These are phyloP conservation scores for Perca flavescens DNA, from an alignment of 2,113 vertebrate species.

Conservation along the genomic window DNA sequence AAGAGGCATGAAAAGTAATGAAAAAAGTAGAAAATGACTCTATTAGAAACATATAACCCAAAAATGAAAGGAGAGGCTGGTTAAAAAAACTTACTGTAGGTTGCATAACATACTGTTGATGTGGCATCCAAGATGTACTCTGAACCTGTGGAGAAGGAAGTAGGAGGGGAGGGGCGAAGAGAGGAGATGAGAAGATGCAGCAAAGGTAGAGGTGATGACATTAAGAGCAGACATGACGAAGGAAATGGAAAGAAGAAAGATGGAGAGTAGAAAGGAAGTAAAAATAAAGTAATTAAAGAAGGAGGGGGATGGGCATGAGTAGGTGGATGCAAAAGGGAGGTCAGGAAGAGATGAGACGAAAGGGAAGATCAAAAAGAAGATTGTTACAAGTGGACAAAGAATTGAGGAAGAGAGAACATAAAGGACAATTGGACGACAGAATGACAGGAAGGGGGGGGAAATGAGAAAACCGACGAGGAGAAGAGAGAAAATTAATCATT, in stretches of 20 bases:
- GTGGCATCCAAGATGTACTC: conserved; percentile 99
- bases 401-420: conserved; percentile 48
- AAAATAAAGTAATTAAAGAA: conserved; percentile 54
- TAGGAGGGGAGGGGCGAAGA: conserved; percentile 13
- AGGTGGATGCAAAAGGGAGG: conserved; percentile 50
- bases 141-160: conserved; percentile 89
- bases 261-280: conserved; percentile 15
- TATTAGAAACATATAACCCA: conserved; percentile 11
- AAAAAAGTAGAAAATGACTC: conserved; percentile 17
- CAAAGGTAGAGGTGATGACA: conserved; percentile 11
- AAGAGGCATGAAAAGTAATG: background rate
- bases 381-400: conserved; percentile 55
- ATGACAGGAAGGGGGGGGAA: conserved; percentile 53
- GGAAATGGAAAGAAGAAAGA: conserved; percentile 19
- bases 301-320: conserved; percentile 32
- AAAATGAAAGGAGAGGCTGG: conserved; percentile 20
- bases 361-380: conserved; percentile 63
- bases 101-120: conserved; percentile 99
- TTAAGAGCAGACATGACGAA: conserved; percentile 20
- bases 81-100: conserved; percentile 93
- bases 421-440: conserved; percentile 65
- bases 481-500: conserved; percentile 74
- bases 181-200: conserved; percentile 19
- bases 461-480: conserved; percentile 55
- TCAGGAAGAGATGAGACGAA: conserved; percentile 57